Conservation (phyloP, 2,113 vertebrate species). For the Piaya cayana region DNA sequence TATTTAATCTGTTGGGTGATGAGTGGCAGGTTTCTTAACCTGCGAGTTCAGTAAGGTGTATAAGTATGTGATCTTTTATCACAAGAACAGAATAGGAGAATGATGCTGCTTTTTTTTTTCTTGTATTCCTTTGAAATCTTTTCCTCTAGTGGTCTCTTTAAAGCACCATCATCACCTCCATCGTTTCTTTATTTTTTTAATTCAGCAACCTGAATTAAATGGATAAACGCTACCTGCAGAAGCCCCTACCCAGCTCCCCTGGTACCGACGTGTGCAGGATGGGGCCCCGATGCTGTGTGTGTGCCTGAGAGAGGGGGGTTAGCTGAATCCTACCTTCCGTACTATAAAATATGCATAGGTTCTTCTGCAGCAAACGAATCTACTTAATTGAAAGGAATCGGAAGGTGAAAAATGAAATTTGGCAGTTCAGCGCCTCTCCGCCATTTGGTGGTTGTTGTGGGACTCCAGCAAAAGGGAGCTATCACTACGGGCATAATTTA, state of each 20-base stretch:
- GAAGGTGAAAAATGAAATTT: constrained; percentile 52
- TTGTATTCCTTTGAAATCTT: not conserved
- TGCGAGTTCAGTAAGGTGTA: not conserved
- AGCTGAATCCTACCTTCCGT: not conserved
- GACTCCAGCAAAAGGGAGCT: constrained; percentile 4
- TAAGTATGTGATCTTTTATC: not conserved
- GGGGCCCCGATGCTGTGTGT: fast-evolving
- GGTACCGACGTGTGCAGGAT: fast-evolving
- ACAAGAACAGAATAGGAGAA: not conserved
- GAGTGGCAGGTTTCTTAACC: constrained; percentile 32
- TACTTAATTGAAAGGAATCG: constrained; percentile 21
- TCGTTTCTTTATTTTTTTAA: not conserved
- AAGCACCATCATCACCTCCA: not conserved
- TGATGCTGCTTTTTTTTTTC: fast-evolving
- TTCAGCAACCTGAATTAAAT: fast-evolving
- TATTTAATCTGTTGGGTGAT: constrained; percentile 26
- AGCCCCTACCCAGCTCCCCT: not conserved
- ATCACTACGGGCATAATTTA: constrained; percentile 24
- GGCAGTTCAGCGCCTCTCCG: not conserved
- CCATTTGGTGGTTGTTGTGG: constrained; percentile 18
- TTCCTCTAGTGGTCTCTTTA: not conserved
- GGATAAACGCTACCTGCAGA: not conserved
- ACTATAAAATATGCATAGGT: not conserved
- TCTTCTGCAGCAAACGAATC: not conserved
- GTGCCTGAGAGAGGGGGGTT: not conserved